Evolutionary conservation across 1,140 invertebrate genomes (phyloP), one percentile per base, ranked within the genome.

Genomic region (Habropoda laboriosa): DNA sequence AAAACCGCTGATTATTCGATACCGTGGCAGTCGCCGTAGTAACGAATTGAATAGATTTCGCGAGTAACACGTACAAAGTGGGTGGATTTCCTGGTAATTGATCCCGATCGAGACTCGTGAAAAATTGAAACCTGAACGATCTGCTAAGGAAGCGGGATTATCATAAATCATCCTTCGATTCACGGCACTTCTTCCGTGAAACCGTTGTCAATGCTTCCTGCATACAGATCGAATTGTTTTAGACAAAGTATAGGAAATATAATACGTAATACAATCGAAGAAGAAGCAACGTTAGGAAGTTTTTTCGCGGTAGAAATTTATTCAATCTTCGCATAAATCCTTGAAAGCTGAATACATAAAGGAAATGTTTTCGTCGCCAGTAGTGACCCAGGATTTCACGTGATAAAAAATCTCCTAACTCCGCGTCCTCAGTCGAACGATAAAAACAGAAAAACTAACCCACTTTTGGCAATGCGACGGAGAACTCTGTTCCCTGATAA

Each of bases 361-460:
- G 55, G 35, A 71, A 70, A 40, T 71, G 35, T 71, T 71, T 60
- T 49, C 66, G 45, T n/a, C 30, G 42, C 21, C 45, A 6, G 66
- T 8, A 12, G 24, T 3, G 32, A 40, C 24, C 40, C 30, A 40
- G 66, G n/a, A 47, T 58, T 51, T 47, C 32, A 2, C 42, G 12
- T 18, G 53, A 77, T 70, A 47, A 71, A 60, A 78, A 78, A 70
- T 71, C 38, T 67, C 49, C 27, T 3, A 35, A 30, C 40, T 76
- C 30, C 40, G 61, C 49, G 27, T 42, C 38, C 24, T 18, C 32
- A 60, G 18, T 47, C 16, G 18, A 3, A 45, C 42, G 53, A 60
- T 70, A 51, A 60, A 60, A 60, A 58, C 75, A 60, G n/a, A 64
- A 76, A 71, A 58, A 30, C 12, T 61, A 55, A 71, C 75, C 75